Evolutionary conservation across 1,140 invertebrate genomes (phyloP), one percentile per base, ranked within the genome.

Genomic region (Drosophila nasuta): DNA sequence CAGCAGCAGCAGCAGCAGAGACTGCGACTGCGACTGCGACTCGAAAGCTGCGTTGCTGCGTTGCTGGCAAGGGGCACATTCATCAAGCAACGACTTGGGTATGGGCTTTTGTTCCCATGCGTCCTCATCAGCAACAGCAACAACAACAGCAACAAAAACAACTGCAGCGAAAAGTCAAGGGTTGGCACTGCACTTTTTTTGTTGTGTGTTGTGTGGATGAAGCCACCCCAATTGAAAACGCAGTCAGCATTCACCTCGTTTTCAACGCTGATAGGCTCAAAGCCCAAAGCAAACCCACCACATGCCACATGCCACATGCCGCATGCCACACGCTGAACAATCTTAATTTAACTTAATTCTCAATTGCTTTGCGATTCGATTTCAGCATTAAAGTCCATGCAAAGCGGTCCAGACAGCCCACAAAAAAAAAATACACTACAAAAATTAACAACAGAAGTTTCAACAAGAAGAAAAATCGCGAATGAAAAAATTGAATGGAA

Each of bases 31-130:
- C 38, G 38, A 41, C 38, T 41, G 30, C 38, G 38, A 41, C 38
- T 41, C 38, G 38, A 41, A 52, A 67, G 43, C 54, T 30, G 13
- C 54, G 33, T 25, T 25, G 58, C 46, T n/a, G 33, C 54, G 20
- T 45, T 11, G 56, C 15, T 48, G 57, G 57, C 35, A 74, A 57
- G 66, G 72, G 72, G 58, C 72, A 70, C 66, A 75, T 75, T 74
- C 65, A 74, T 74, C 71, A 74, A 70, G 58, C 64, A 20, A 41
- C 25, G 33, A 33, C 49, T 25, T n/a, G 35, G 7, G 1, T 33
- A 57, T 46, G 15, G 43, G 43, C 71, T 69, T 54, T 74, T 74
- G 65, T 74, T 60, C 33, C 65, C 64, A 45, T 67, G 70, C 70
- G 54, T 73, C 17, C 48, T 49, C 49, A 52, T 52, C 64, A 49